Evolutionary conservation across 2,113 vertebrate species (phyloP).

Genomic region (Tenrec ecaudatus): DNA sequence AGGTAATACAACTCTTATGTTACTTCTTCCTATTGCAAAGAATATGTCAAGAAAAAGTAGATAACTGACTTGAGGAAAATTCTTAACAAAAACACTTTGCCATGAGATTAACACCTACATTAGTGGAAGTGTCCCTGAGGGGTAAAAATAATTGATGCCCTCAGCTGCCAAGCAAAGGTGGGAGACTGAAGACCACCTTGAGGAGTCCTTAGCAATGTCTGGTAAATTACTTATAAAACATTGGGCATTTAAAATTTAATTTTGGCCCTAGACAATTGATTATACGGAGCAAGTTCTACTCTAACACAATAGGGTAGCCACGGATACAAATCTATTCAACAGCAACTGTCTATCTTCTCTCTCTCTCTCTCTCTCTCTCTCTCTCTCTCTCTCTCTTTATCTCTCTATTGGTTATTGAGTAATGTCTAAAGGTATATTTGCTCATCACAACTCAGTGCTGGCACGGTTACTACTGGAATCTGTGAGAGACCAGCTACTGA

Average conservation of each 20-base stretch:
- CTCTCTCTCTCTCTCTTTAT: background rate
- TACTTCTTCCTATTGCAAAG: background rate
- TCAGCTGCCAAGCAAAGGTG: background rate
- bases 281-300: background rate
- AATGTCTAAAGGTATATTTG: background rate
- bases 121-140: background rate
- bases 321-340: background rate
- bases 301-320: background rate
- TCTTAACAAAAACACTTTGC: background rate
- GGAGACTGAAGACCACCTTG: background rate
- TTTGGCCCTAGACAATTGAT: background rate
- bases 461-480: no score
- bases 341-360: background rate
- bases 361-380: background rate
- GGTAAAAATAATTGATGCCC: background rate
- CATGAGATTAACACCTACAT: background rate
- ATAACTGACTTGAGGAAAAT: constrained; percentile 18
- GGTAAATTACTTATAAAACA: background rate
- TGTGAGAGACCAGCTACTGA: background rate
- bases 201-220: background rate
- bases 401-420: background rate
- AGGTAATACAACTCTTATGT: background rate
- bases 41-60: constrained; percentile 1
- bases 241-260: background rate
- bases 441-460: background rate